phyloP scores from a whole-genome alignment of 1,140 invertebrate genomes.

The Plodia interpunctella region DNA sequence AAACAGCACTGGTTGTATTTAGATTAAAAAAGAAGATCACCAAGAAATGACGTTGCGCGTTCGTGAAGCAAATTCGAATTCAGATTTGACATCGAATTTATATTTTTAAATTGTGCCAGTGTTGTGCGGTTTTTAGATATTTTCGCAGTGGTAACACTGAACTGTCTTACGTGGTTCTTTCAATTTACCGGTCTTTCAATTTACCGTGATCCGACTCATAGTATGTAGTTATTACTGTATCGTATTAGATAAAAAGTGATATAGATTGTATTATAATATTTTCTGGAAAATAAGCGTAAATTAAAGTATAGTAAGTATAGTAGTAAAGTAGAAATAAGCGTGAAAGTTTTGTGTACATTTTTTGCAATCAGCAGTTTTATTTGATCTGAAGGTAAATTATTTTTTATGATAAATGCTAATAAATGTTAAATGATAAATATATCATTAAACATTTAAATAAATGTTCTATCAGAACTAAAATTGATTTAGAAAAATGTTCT shows the following conservation, averaged over 20 bases:
- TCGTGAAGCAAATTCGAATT: conserved; percentile 35
- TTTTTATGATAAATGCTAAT: no score
- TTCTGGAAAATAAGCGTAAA: not conserved
- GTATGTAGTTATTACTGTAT: conserved; percentile 12
- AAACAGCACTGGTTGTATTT: conserved; percentile 29
- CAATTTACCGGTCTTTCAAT: conserved; percentile 28
- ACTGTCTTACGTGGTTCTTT: conserved; percentile 28
- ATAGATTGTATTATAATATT: not conserved
- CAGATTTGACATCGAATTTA: conserved; percentile 18
- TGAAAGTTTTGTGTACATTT: not conserved
- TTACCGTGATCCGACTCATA: conserved; percentile 24
- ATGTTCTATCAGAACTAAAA: no score
- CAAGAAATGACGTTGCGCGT: conserved; percentile 40
- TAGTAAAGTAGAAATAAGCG: no score
- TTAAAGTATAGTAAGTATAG: not conserved
- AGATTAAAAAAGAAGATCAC: conserved; percentile 44
- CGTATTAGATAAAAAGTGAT: not conserved
- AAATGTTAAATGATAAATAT: no score
- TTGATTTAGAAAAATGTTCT: no score
- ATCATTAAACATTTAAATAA: no score
- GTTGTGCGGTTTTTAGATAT: conserved; percentile 11
- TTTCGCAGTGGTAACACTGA: conserved; percentile 25
- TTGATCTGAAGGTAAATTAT: no score
- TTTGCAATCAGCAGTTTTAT: no score
- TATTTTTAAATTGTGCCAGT: conserved; percentile 1